Base-by-base conservation (phyloP, 2,888 invertebrate genomes). In the Dynastes hyllus region DNA sequence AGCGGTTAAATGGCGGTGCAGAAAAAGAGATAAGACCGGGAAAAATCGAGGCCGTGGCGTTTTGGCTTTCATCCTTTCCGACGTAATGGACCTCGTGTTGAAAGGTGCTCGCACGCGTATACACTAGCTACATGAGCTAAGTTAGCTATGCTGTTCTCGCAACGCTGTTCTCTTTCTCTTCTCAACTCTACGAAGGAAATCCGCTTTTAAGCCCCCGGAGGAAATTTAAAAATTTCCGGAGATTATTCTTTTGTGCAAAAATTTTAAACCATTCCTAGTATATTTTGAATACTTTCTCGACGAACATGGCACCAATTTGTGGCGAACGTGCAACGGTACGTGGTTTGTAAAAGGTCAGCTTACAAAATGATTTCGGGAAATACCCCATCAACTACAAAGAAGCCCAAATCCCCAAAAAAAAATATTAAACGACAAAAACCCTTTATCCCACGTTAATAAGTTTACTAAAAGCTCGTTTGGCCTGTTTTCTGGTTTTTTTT, bases 161-260 rank as follows among this genome's bases (percentile, higher is more conserved):
- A 45, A 8, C 45, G 45, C 45, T 45, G 11, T 45, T 45, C 9
- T 5, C 4, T 45, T 40, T 40, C 40, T 16, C 27, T 4, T 61
- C 55, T 73, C 40, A 22, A 37, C 58, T 40, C 40, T 32, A 58
- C 37, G 29, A 32, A 45, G 51, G 61, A 73, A 73, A 73, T 73
- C 61, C 73, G 32, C 61, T 58, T 73, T 40, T 58, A 73, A 61
- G 61, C 61, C 58, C n/a, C n/a, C n/a, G n/a, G n/a, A n/a, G n/a
- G 55, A 37, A 55, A 71, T 71, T 71, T 55, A 22, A 58, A 71
- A 58, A 71, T 58, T 71, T 71, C 55, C 16, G 55, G 53, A 71
- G 58, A 71, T 71, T 58, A 71, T n/a, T n/a, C n/a, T n/a, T 73
- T 73, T 73, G 40, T 40, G 27, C 27, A 22, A 73, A 73, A 73